These are phyloP conservation scores for Epinephelus coioides DNA, from an alignment of 2,797 vertebrate genomes.

Conservation along the genomic window DNA sequence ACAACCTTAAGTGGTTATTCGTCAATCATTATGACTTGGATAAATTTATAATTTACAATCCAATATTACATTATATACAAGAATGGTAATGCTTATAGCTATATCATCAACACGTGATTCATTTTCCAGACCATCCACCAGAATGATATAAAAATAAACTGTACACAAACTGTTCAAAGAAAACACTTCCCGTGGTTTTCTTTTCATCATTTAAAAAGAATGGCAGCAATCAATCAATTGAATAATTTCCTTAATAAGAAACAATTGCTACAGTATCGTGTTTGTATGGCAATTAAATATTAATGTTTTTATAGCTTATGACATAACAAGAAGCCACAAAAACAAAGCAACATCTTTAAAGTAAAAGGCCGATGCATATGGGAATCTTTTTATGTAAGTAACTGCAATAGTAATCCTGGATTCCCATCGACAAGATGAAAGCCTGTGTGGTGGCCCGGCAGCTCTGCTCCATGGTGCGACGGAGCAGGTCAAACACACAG, in stretches of 20 bases:
- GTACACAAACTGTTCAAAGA: conserved; percentile 92
- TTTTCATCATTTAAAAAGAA: conserved; percentile 88
- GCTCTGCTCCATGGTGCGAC: conserved; percentile 67
- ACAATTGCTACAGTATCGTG: conserved; percentile 92
- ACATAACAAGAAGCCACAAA: conserved; percentile 84
- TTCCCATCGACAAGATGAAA: conserved; percentile 72
- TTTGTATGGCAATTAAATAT: conserved; percentile 92
- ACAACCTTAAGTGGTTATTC: conserved; percentile 80
- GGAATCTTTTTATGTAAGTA: conserved; percentile 76
- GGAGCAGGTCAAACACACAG: conserved; percentile 74
- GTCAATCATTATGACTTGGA: conserved; percentile 79
- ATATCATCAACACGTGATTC: conserved; percentile 83
- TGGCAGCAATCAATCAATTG: conserved; percentile 88
- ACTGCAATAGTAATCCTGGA: conserved; percentile 73
- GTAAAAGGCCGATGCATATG: conserved; percentile 84
- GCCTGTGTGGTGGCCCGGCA: conserved; percentile 72
- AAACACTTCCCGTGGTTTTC: conserved; percentile 86
- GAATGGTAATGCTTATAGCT: conserved; percentile 86
- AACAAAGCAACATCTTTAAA: conserved; percentile 82
- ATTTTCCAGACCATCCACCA: conserved; percentile 86
- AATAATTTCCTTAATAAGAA: conserved; percentile 89
- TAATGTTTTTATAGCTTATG: conserved; percentile 86
- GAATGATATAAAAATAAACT: conserved; percentile 93
- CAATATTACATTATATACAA: conserved; percentile 91
- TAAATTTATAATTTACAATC: conserved; percentile 90